Percentiles rank a stretch among this genome's conserved stretches.
Conservation (phyloP, 2,888 invertebrate genomes). For the Fabriciana adippe region DNA sequence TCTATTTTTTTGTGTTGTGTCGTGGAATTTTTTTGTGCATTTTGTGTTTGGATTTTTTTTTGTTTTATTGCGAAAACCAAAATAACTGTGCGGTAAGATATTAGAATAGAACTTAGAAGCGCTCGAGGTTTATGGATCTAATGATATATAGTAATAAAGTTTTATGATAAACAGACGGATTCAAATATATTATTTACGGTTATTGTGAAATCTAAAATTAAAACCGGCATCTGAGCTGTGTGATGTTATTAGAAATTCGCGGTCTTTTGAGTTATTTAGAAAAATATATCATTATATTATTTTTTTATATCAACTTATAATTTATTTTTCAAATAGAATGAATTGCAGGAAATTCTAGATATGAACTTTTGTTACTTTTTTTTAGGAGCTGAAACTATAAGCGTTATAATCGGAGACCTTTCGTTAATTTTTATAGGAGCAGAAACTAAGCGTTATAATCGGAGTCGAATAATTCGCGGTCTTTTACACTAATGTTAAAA, state of each 20-base stretch:
- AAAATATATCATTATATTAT: no score
- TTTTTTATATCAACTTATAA: no score
- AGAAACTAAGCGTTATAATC: no score
- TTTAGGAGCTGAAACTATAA: no score
- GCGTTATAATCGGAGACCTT: no score
- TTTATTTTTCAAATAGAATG: no score
- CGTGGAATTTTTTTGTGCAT: slow-evolving; percentile 35
- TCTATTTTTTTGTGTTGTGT: slow-evolving; percentile 37
- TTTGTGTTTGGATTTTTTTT: slow-evolving; percentile 31
- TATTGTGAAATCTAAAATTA: slow-evolving; percentile 3
- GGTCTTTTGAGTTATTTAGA: not conserved
- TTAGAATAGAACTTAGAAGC: slow-evolving; percentile 57
- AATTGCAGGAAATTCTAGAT: no score
- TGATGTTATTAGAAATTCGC: not conserved
- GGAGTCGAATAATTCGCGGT: no score
- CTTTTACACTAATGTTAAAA: no score
- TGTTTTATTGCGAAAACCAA: slow-evolving; percentile 64
- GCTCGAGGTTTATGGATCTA: slow-evolving; percentile 35
- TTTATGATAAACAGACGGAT: slow-evolving; percentile 19
- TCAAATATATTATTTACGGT: slow-evolving; percentile 38
- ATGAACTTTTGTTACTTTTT: no score
- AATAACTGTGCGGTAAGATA: slow-evolving; percentile 75
- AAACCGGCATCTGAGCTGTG: slow-evolving; percentile 6
- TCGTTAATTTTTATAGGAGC: no score
- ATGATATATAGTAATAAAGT: slow-evolving; percentile 22